Evolutionary conservation across 2,888 invertebrate genomes (phyloP).

Genomic region (Subacronicta megacephala): DNA sequence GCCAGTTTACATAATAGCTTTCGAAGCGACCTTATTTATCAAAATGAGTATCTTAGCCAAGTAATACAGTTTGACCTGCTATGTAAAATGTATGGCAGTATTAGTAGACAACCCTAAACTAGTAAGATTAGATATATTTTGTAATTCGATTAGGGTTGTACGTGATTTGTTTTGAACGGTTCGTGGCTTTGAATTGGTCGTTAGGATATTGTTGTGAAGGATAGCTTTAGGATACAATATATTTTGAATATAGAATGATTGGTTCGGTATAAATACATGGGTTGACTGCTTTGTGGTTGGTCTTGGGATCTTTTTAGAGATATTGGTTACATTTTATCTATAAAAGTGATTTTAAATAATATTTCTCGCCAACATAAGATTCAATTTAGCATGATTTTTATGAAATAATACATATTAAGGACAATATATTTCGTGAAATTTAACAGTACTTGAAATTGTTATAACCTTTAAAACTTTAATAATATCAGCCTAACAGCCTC

Average conservation of each 20-base stretch:
- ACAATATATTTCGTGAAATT: not conserved
- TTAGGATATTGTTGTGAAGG: constrained; percentile 11
- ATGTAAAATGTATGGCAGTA: constrained; percentile 29
- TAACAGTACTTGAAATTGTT: no score
- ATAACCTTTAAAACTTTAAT: constrained; percentile 16
- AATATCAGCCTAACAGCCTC: constrained; percentile 32
- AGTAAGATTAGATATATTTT: constrained; percentile 29
- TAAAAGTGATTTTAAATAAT: no score
- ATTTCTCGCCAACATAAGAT: no score
- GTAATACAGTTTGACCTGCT: constrained; percentile 36
- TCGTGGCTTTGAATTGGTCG: constrained; percentile 4
- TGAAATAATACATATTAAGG: no score
- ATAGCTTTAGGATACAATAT: constrained; percentile 1
- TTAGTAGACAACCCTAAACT: constrained; percentile 4
- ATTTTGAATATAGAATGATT: not conserved
- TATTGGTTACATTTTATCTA: not conserved
- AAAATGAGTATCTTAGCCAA: constrained; percentile 25
- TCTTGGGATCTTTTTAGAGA: not conserved
- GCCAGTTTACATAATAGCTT: constrained; percentile 56
- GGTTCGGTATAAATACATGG: not conserved
- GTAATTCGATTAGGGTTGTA: constrained; percentile 28
- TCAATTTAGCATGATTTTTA: no score
- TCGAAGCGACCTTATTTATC: constrained; percentile 49
- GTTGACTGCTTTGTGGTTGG: no score
- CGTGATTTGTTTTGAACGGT: constrained; percentile 19